Evolutionary conservation across 2,888 invertebrate species (phyloP).

Genomic region (Endomychus coccineus): DNA sequence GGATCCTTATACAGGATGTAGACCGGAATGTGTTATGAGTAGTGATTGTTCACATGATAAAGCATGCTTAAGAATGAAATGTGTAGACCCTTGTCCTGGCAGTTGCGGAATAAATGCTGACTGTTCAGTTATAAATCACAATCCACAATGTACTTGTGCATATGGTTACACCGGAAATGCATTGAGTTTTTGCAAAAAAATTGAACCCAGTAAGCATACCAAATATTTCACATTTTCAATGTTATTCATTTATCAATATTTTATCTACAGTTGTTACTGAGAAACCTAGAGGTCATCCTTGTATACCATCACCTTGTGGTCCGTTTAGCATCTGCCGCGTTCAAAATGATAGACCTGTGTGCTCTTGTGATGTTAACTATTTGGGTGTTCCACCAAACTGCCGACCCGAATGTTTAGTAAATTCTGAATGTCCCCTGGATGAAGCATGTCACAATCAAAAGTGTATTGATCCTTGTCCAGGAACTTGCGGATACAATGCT

Average conservation of each 20-base stretch:
- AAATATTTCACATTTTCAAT: constrained; percentile 3
- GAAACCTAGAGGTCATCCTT: constrained; percentile 55
- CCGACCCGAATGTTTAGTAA: constrained; percentile 70
- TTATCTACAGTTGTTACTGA: constrained; percentile 31
- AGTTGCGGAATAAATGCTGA: constrained; percentile 71
- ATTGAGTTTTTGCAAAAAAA: constrained; percentile 52
- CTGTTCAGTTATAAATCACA: constrained; percentile 67
- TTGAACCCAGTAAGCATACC: constrained; percentile 24
- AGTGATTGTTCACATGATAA: constrained; percentile 63
- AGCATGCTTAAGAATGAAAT: constrained; percentile 72
- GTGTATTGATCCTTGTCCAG: constrained; percentile 70
- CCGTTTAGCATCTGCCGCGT: constrained; percentile 69
- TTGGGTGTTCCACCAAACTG: constrained; percentile 70
- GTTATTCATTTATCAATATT: constrained; percentile 1
- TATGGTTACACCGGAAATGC: constrained; percentile 67
- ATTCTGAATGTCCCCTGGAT: constrained; percentile 68
- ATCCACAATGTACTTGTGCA: constrained; percentile 68
- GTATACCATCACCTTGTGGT: constrained; percentile 71
- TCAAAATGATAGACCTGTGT: constrained; percentile 64
- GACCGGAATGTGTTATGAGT: constrained; percentile 75
- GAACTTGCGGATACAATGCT: constrained; percentile 69
- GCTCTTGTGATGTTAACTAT: constrained; percentile 66
- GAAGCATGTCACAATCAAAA: constrained; percentile 71
- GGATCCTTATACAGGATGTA: constrained; percentile 70
- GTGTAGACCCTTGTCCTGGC: constrained; percentile 70